Base-by-base conservation (phyloP, 1,140 invertebrate genomes). In the Varroa destructor region DNA sequence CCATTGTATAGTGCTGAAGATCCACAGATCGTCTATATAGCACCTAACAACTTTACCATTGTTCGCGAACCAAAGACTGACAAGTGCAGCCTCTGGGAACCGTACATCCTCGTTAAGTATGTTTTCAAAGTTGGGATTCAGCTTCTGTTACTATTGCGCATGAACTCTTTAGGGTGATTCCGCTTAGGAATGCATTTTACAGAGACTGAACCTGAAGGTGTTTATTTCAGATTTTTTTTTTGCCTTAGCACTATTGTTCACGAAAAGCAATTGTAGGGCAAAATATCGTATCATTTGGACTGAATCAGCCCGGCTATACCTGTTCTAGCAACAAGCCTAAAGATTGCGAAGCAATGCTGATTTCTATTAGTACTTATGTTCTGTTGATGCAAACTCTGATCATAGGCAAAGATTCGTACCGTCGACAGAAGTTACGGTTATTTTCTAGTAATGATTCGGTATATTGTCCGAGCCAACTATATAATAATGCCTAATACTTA, bases 41-140 rank as follows among this genome's bases (percentile, higher is more conserved):
- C 61, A 2, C 61, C 61, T 37, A 67, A 67, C 61, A 67, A 67
- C 61, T 67, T 67, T 8, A 67, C 61, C 10, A 37, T 67, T 40
- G 61, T 67, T 10, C 40, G 46, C 40, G 61, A 37, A 12, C 61
- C 37, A 2, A 67, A 67, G 40, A 43, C 61, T 1, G 61, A 67
- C 37, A 67, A 67, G 37, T 67, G 61, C 46, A 40, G 61, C 36
- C 61, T 67, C 8, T 67, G 61, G 61, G 61, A 67, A 40, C 61
- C 61, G 10, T 67, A 67, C 61, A 67, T 67, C 61, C 40, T 67
- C 2, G 40, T 37, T 40, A 67, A 46, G 61, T 67, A 12, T 6
- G 57, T 36, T 58, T 56, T 56, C n/a, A 10, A 56, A n/a, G n/a
- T 12, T n/a, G 55, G 55, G n/a, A 12, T 12, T 12, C n/a, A 12